Conservation (phyloP, 2,888 invertebrate species). For the Eupsilia transversa region DNA sequence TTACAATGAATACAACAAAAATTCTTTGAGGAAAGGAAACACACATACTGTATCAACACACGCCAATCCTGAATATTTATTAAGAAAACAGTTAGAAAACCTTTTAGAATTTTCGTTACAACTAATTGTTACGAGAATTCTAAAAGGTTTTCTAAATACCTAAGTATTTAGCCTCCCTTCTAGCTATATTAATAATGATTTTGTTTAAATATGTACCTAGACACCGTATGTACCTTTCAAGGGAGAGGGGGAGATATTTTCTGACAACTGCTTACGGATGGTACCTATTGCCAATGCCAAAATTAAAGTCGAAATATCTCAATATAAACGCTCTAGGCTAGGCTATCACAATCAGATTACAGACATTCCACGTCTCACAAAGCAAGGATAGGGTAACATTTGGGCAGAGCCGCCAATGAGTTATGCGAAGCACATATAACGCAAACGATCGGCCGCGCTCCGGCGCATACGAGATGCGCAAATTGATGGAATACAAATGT, state of each 20-base stretch:
- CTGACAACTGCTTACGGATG: background rate
- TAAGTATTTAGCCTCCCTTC: background rate
- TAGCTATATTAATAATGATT: background rate
- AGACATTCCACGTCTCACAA: conserved; percentile 52
- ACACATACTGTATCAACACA: background rate
- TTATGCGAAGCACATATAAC: conserved; percentile 83
- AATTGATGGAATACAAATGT: conserved; percentile 86
- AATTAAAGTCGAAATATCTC: background rate
- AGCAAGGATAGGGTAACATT: conserved; percentile 59
- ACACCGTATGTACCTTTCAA: background rate
- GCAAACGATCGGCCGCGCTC: conserved; percentile 81
- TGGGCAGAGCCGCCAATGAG: conserved; percentile 73
- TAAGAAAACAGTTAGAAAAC: background rate
- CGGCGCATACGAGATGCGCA: conserved; percentile 84
- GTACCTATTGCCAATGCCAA: background rate
- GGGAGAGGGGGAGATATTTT: too few species aligned
- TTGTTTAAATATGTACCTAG: too few species aligned
- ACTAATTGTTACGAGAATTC: too few species aligned
- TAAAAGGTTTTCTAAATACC: too few species aligned
- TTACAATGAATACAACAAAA: background rate
- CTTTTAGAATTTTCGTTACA: background rate
- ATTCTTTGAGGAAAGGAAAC: background rate
- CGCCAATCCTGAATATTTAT: conserved; percentile 3
- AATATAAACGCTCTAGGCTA: conserved; percentile 23
- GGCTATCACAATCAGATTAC: conserved; percentile 47